Conservation (phyloP, 2,888 invertebrate genomes). For the Eucera pruinosa region DNA sequence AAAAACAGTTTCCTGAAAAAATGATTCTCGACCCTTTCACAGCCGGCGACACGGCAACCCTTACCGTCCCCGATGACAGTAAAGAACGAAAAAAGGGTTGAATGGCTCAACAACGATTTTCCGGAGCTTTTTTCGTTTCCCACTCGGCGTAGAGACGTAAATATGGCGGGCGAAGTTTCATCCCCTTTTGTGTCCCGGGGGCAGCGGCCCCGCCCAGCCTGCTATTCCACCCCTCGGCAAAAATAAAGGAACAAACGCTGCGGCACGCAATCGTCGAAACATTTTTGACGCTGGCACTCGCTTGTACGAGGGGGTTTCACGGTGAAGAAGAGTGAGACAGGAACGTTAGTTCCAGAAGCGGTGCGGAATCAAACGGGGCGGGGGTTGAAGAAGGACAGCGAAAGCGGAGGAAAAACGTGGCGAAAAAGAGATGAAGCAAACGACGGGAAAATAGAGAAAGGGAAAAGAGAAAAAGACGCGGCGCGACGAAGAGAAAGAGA, state of each 20-base stretch:
- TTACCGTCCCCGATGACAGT: conserved; percentile 5
- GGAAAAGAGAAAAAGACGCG: conserved; percentile 26
- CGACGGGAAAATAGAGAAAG: neutral
- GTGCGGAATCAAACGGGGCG: neutral
- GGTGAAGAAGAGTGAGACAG: conserved; percentile 27
- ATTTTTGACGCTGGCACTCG: conserved; percentile 78
- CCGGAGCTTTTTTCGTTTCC: conserved; percentile 67
- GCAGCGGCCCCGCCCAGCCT: conserved; percentile 77
- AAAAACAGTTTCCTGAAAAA: neutral
- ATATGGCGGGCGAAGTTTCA: conserved; percentile 83
- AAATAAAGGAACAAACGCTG: conserved; percentile 81
- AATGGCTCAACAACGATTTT: conserved; percentile 58
- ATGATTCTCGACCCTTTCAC: neutral
- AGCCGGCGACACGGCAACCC: neutral
- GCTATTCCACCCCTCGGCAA: conserved; percentile 77
- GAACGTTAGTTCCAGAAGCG: conserved; percentile 1
- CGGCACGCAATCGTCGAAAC: conserved; percentile 81
- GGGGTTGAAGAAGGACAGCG: conserved; percentile 4
- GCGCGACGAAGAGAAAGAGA: neutral
- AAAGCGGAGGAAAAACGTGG: conserved; percentile 56
- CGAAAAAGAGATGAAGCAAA: conserved; percentile 49
- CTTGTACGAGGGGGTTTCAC: conserved; percentile 20
- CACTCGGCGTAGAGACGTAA: conserved; percentile 77
- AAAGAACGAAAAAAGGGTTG: conserved; percentile 40
- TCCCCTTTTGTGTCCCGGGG: conserved; percentile 76